Conservation (phyloP, 2,113 vertebrate species). For the Tricholaema leucomelas region DNA sequence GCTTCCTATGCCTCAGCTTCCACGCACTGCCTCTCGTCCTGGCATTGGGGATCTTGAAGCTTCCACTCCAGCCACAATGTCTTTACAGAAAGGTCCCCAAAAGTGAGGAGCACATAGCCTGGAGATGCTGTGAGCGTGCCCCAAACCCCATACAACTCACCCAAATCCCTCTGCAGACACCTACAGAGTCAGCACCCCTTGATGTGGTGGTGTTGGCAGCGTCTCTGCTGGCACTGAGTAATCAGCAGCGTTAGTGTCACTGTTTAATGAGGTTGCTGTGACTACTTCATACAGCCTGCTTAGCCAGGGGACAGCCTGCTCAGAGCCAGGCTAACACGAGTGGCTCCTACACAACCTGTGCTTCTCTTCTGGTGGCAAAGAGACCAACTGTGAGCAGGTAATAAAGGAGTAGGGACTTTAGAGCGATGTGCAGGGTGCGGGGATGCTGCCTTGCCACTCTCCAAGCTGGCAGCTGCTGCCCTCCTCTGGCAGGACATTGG, state of each 20-base stretch:
- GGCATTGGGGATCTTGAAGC: accelerated
- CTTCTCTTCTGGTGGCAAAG: neutral
- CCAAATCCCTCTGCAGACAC: neutral
- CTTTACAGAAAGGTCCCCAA: neutral
- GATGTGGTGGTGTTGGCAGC: accelerated
- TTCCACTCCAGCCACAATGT: neutral
- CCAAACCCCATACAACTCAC: accelerated
- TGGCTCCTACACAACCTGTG: neutral
- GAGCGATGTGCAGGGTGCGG: neutral
- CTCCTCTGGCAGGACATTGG: conserved; percentile 3
- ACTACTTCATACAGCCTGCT: neutral
- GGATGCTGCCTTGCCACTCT: accelerated
- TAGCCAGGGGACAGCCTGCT: accelerated
- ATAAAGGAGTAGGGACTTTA: neutral
- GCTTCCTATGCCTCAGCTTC: too few relatives aligned
- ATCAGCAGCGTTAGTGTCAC: too few relatives aligned
- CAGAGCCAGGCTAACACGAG: neutral
- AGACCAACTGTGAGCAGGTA: neutral
- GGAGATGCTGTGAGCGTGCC: neutral
- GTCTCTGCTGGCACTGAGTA: neutral
- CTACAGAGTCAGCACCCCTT: accelerated
- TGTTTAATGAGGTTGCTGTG: too few relatives aligned
- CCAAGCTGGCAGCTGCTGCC: neutral
- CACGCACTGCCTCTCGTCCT: too few relatives aligned
- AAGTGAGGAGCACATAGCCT: accelerated